Conservation (phyloP, 1,140 invertebrate genomes). For the Drosophila leontia region DNA sequence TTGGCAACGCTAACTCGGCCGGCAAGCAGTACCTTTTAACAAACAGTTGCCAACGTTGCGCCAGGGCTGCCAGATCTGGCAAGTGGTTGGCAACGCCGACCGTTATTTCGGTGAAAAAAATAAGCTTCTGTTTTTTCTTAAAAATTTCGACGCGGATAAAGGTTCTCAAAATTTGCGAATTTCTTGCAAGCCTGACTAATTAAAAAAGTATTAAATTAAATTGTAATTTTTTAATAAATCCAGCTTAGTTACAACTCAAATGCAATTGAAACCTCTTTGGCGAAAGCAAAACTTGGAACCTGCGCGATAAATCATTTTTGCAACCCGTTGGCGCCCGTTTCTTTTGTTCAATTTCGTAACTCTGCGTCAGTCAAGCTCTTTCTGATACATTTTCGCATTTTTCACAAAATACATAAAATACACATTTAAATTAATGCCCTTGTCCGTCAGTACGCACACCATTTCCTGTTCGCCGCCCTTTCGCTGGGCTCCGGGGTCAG, state of each 20-base stretch:
- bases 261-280: background rate
- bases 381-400: conserved; percentile 7
- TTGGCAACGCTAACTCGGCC: conserved; percentile 15
- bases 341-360: conserved; percentile 5
- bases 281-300: conserved; percentile 9
- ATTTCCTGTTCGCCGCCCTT: conserved; percentile 30
- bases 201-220: too few species aligned
- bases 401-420: conserved; percentile 6
- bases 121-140: background rate
- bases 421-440: conserved; percentile 42
- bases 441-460: conserved; percentile 35
- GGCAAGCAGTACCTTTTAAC: too few species aligned
- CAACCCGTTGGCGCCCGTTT: conserved; percentile 4
- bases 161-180: background rate
- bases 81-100: conserved; percentile 22
- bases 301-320: conserved; percentile 15
- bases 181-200: background rate
- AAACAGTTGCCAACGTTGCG: too few species aligned
- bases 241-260: background rate
- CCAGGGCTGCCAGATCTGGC: conserved; percentile 15
- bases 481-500: conserved; percentile 49
- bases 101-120: conserved; percentile 1
- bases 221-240: background rate
- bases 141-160: too few species aligned
- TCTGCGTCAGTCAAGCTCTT: conserved; percentile 8